A percentile compares a stretch with the other conserved stretches of the same genome.
Conservation (phyloP, 2,888 invertebrate species). For the Limenitis camilla region DNA sequence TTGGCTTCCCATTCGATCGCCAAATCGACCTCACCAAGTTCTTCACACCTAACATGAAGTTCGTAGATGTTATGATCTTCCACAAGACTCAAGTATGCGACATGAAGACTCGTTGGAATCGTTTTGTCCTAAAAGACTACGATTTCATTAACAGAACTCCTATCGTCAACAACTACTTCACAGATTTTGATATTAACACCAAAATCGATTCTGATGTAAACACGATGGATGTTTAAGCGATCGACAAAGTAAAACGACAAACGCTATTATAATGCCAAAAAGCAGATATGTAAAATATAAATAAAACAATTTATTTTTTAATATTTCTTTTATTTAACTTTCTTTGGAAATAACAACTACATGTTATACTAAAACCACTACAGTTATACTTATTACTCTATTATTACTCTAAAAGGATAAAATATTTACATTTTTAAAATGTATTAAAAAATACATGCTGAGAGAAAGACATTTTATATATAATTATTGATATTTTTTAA, state of each 20-base stretch:
- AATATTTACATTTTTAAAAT: no score
- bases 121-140: constrained; percentile 53
- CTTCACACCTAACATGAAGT: constrained; percentile 79
- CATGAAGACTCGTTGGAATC: constrained; percentile 61
- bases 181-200: constrained; percentile 42
- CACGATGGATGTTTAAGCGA: constrained; percentile 26
- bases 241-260: neutral
- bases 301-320: no score
- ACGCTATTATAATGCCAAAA: neutral
- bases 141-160: constrained; percentile 45
- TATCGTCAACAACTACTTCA: constrained; percentile 39
- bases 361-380: no score
- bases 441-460: no score
- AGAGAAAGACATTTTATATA: no score
- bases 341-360: no score
- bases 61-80: constrained; percentile 78
- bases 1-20: constrained; percentile 85
- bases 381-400: no score
- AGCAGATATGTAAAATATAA: neutral
- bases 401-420: no score
- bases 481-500: no score
- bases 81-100: constrained; percentile 71
- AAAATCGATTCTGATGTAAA: constrained; percentile 28
- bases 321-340: no score
- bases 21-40: constrained; percentile 74